Evolutionary conservation across 2,888 invertebrate genomes (phyloP).

Genomic region (Phragmatobia fuliginosa): DNA sequence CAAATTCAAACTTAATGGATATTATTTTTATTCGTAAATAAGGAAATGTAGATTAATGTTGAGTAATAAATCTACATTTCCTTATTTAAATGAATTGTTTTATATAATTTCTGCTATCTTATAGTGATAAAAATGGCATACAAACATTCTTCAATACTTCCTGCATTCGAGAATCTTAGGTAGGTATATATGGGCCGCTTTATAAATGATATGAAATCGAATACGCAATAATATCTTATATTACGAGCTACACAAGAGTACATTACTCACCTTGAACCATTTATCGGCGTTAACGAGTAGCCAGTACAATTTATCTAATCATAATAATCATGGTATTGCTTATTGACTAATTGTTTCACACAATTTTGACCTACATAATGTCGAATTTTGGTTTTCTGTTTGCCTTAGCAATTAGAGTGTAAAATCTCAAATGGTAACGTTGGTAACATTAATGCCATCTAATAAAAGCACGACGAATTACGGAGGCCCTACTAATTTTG

Average conservation of each 20-base stretch:
- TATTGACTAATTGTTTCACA: neutral
- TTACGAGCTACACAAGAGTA: conserved; percentile 14
- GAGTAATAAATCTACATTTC: neutral
- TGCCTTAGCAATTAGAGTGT: neutral
- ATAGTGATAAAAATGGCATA: neutral
- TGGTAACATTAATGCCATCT: neutral
- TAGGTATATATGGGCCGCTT: neutral
- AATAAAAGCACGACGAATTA: neutral
- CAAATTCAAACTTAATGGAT: too few species aligned
- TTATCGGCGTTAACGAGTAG: conserved; percentile 10
- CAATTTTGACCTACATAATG: neutral
- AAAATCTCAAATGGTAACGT: neutral
- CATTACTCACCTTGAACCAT: conserved; percentile 22
- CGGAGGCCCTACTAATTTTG: neutral
- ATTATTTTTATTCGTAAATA: too few species aligned
- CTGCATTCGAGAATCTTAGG: neutral
- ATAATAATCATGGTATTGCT: conserved; percentile 6
- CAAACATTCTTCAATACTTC: neutral
- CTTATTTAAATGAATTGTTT: neutral
- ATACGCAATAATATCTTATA: conserved; percentile 11
- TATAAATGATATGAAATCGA: conserved; percentile 9
- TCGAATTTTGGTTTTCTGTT: neutral
- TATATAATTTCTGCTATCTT: neutral
- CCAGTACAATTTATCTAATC: conserved; percentile 13
- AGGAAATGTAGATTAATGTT: too few species aligned